These are phyloP conservation scores for Zapus hudsonius DNA, from an alignment of 2,113 vertebrate species.

Conservation along the genomic window DNA sequence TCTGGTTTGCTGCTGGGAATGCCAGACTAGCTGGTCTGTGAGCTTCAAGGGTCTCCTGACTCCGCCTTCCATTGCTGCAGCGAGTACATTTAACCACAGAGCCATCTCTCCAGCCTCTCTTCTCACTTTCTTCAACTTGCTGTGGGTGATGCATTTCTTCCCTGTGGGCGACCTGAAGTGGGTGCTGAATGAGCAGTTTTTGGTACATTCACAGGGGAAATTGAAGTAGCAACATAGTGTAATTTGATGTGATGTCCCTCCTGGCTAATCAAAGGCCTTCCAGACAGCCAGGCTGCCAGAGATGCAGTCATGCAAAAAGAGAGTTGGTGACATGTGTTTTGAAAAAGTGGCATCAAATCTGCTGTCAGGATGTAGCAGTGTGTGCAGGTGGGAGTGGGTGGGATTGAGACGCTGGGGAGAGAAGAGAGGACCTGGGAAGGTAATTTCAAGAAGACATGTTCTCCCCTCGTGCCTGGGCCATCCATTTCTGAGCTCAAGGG, in stretches of 20 bases:
- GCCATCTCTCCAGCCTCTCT: not conserved
- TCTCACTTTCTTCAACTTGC: not conserved
- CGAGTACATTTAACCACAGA: no score
- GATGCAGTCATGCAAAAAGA: slow-evolving; percentile 42
- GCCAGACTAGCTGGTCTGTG: no score
- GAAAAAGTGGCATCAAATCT: slow-evolving; percentile 14
- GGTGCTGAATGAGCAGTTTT: not conserved
- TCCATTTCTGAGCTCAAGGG: not conserved
- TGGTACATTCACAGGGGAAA: not conserved
- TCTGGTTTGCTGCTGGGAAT: no score
- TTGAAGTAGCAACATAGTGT: not conserved
- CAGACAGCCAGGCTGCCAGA: slow-evolving; percentile 35
- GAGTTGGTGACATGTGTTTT: slow-evolving; percentile 45
- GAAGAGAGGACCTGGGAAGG: not conserved
- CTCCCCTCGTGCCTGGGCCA: not conserved
- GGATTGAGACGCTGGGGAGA: not conserved
- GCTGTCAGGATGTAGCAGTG: not conserved
- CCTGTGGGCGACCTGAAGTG: not conserved
- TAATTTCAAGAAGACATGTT: not conserved
- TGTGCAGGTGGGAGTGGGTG: no score
- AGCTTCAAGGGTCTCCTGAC: no score
- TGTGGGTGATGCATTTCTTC: not conserved
- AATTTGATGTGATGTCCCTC: not conserved
- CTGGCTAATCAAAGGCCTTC: slow-evolving; percentile 44
- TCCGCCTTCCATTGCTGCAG: no score